Evolutionary conservation across 2,797 vertebrate species (phyloP).

Genomic region (Dallia pectoralis): DNA sequence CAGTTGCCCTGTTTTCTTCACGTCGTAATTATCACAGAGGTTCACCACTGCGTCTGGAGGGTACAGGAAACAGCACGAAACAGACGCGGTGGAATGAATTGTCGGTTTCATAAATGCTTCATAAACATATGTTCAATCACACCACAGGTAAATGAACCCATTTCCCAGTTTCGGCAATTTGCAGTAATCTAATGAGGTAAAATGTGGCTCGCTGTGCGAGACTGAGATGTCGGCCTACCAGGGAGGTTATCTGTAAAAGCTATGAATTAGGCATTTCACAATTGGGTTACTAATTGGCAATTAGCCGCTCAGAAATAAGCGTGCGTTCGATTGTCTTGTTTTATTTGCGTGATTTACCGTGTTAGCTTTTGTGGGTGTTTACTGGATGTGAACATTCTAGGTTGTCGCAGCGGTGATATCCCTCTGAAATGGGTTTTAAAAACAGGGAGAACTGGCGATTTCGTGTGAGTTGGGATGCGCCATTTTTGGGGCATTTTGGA

Average conservation of each 20-base stretch:
- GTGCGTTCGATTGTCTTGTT: slow-evolving; percentile 42
- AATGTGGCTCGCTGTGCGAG: slow-evolving; percentile 65
- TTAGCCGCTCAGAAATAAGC: slow-evolving; percentile 62
- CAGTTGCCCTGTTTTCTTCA: slow-evolving; percentile 44
- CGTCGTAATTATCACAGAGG: slow-evolving; percentile 56
- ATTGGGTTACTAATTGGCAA: slow-evolving; percentile 67
- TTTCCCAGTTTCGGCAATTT: slow-evolving; percentile 63
- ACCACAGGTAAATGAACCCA: slow-evolving; percentile 66
- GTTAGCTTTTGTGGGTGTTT: slow-evolving; percentile 46
- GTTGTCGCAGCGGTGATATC: slow-evolving; percentile 31
- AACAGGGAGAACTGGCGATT: not conserved
- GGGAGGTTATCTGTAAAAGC: slow-evolving; percentile 52
- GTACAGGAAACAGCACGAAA: slow-evolving; percentile 30
- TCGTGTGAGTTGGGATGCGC: no score
- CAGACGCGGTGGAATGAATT: slow-evolving; percentile 31
- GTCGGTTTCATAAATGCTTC: slow-evolving; percentile 45
- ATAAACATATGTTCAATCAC: slow-evolving; percentile 61
- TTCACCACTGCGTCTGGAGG: slow-evolving; percentile 55
- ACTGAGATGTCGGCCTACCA: slow-evolving; percentile 51
- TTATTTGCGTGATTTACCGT: slow-evolving; percentile 50
- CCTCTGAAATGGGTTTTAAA: slow-evolving; percentile 19
- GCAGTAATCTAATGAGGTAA: slow-evolving; percentile 67
- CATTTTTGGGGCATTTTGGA: no score
- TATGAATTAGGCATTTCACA: slow-evolving; percentile 63
- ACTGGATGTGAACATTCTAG: slow-evolving; percentile 35